Base-by-base conservation (phyloP, 2,797 vertebrate species). In the Ceryle rudis region DNA sequence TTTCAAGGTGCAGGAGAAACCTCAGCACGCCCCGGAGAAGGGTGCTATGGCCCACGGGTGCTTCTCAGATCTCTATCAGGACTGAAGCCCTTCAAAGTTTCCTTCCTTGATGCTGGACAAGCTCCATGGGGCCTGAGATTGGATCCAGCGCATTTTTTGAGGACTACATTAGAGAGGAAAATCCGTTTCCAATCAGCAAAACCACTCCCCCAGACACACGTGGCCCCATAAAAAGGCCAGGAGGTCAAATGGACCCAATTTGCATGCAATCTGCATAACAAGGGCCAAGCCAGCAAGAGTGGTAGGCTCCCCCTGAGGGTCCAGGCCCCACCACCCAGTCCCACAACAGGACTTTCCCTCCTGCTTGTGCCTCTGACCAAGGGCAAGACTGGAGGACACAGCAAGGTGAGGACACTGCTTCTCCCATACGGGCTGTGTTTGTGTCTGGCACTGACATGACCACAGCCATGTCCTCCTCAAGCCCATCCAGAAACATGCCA, bases 101-200 rank as follows among this genome's bases (percentile, higher is more conserved):
- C 90, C 57, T 65, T 51, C 86, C 81, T 46, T 8, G 78, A 80
- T 0, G 1, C 16, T 2, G 4, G 23, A 41, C 0, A 2, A 37
- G 69, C 16, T 66, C 73, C 58, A 29, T 7, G 1, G 28, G 29
- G 49, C n/a, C n/a, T 1, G 17, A 33, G 18, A 20, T 22, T 33
- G 42, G 71, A 65, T 57, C 44, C 69, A n/a, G 25, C 66, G 69
- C 57, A 10, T 55, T 37, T 83, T 41, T 1, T 2, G 52, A 60
- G 82, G 69, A 28, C 67, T 51, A 60, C 29, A 17, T 13, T 4
- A 8, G 22, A 61, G 90, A 65, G n/a, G 41, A 90, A 87, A 84
- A 84, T 57, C 87, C 83, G 67, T 93, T 93, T 81, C 83, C 33
- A n/a, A 84, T 52, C 90, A 83, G 78, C 58, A 47, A 65, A 71